These are phyloP conservation scores for Drosophila barbarae DNA, from an alignment of 2,888 invertebrate species.

Conservation along the genomic window DNA sequence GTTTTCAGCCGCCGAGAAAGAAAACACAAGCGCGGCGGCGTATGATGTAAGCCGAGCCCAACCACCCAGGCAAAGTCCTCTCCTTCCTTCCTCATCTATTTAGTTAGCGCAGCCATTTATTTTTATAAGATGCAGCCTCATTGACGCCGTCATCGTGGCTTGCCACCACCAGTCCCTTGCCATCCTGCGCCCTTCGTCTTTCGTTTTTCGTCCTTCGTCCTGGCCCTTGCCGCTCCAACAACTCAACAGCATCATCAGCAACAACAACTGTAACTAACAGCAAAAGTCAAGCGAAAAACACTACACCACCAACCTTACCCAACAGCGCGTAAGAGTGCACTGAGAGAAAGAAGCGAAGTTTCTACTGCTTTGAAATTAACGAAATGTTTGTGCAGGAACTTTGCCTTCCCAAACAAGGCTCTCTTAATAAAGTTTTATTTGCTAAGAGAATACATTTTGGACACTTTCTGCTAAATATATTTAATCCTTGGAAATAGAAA, in stretches of 20 bases:
- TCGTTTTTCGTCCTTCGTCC: slow-evolving; percentile 3
- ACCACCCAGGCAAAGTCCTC: slow-evolving; percentile 17
- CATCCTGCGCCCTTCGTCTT: background rate
- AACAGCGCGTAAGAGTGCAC: slow-evolving; percentile 52
- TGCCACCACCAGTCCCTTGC: slow-evolving; percentile 25
- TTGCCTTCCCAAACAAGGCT: background rate
- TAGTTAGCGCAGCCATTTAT: slow-evolving; percentile 63
- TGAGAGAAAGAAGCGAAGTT: slow-evolving; percentile 11
- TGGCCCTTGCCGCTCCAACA: slow-evolving; percentile 20
- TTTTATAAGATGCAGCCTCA: slow-evolving; percentile 67
- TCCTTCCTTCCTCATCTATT: slow-evolving; percentile 31
- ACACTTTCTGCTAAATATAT: background rate
- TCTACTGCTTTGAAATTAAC: background rate
- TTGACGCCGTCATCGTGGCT: slow-evolving; percentile 45
- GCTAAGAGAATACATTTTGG: background rate
- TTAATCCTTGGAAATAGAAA: background rate
- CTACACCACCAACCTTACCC: slow-evolving; percentile 54
- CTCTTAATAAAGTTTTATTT: too few species aligned
- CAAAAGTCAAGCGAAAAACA: slow-evolving; percentile 50
- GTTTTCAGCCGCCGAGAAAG: slow-evolving; percentile 58
- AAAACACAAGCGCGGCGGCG: slow-evolving; percentile 45
- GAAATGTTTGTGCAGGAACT: background rate
- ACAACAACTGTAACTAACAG: slow-evolving; percentile 58
- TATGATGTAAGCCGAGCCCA: slow-evolving; percentile 67
- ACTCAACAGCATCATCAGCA: slow-evolving; percentile 46